Base-by-base conservation (phyloP, 1,140 invertebrate species). In the Pseudomyrmex flavicornis region DNA sequence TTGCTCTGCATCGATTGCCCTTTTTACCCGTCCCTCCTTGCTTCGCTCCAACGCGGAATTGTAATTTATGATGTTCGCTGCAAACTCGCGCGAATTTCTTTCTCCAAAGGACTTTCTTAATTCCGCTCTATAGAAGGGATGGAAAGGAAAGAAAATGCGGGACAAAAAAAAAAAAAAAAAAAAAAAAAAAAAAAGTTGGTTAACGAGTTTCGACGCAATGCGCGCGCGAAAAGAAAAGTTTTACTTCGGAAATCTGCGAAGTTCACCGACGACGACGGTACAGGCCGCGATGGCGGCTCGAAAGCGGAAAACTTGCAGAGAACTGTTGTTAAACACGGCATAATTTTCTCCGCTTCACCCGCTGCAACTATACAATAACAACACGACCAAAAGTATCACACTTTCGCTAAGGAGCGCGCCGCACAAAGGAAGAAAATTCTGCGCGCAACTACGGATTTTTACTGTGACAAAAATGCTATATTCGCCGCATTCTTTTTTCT, bases 211-310 rank as follows among this genome's bases (percentile, higher is more conserved):
- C 76, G 26, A n/a, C 17, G 52, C 46, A 69, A 22, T 35, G 35
- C 35, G 12, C 52, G 65, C 46, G 17, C 48, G 50, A 17, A 58
- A 68, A 26, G 26, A 80, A 80, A 65, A 26, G 26, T 26, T 26
- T 80, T 80, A 26, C 61, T 35, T 54, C 46, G n/a, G 48, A 62
- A 76, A 76, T 65, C 52, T 70, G 52, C 54, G 50, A 80, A 80
- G 44, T 80, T 79, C 48, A 8, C 22, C 15, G 76, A 80, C 70
- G 70, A 48, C 54, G 17, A 17, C 26, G 48, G 12, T 80, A 17
- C 20, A 69, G 52, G 20, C 20, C 48, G 62, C 20, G 15, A 17
- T 69, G 48, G 48, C 54, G 35, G 35, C 1, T 7, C n/a, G 20
- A 80, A 70, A 79, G 76, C 46, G 65, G 15, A 59, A 70, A 70